Base-by-base conservation (phyloP, 2,113 vertebrate genomes). In the Paramisgurnus dabryanus region DNA sequence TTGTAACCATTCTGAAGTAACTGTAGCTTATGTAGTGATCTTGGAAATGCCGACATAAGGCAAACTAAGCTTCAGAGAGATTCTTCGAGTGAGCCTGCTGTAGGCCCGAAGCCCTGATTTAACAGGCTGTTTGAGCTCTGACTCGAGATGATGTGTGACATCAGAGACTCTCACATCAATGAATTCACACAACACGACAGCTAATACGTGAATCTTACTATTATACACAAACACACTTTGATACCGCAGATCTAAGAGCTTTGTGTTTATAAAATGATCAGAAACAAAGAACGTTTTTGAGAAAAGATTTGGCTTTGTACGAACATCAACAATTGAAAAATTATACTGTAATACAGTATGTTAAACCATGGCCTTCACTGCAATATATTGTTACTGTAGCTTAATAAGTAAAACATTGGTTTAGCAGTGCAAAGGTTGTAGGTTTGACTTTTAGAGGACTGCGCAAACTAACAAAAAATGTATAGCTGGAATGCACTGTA, bases 131-230 rank as follows among this genome's bases (percentile, higher is more conserved):
- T 49, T 65, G 67, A 79, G 57, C 55, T 50, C 45, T 50, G 67
- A 41, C 68, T 53, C 17, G 34, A 71, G 78, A 79, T 34, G 43
- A 63, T 75, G 70, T 73, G 70, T 76, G 61, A 68, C 43, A 82
- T 72, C 43, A 72, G 66, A 82, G 50, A 70, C 39, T 66, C 73
- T 49, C 65, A 41, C 27, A 75, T 47, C 39, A 67, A 75, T 39
- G 70, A 41, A 67, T 60, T 34, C 77, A 74, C 61, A 57, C 40
- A 67, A 75, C 69, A 69, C 57, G 75, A 75, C 64, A 68, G 55
- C 55, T n/a, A 65, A 79, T 71, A 79, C 34, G 57, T 47, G 27
- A 79, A 67, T 67, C 67, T 63, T 49, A 61, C 40, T 60, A 83
- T 79, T 75, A 75, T 60, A 75, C 34, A 15, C 57, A 72, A 63